phyloP scores from a whole-genome alignment of 2,888 invertebrate genomes.

The Ferdinandea cuprea region DNA sequence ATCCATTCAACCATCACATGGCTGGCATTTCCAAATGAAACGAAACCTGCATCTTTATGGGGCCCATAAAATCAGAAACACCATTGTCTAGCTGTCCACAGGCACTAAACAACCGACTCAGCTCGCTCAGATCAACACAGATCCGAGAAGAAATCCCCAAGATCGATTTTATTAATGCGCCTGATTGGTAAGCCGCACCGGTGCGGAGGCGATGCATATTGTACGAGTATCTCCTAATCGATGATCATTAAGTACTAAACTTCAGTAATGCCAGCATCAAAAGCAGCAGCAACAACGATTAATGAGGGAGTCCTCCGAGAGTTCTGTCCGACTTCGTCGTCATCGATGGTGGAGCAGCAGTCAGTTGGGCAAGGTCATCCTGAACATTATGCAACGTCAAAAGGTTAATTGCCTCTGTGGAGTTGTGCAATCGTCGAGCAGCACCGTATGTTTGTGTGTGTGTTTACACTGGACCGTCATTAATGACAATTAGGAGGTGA shows the following conservation, averaged over 20 bases:
- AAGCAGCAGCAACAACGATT: constrained; percentile 8
- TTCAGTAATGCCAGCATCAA: constrained; percentile 14
- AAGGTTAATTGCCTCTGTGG: constrained; percentile 69
- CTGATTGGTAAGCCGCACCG: too few species aligned
- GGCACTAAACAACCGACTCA: neutral
- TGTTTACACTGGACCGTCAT: constrained; percentile 54
- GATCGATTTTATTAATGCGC: constrained; percentile 68
- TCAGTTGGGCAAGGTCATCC: constrained; percentile 67
- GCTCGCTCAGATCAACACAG: constrained; percentile 58
- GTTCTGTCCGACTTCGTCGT: constrained; percentile 36
- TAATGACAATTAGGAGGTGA: constrained; percentile 74
- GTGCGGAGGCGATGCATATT: neutral
- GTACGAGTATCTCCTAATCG: constrained; percentile 28
- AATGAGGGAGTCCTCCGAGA: constrained; percentile 44
- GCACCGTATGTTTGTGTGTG: neutral
- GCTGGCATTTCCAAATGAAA: constrained; percentile 69
- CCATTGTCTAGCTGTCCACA: constrained; percentile 67
- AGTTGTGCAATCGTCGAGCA: constrained; percentile 55
- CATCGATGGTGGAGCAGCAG: constrained; percentile 53
- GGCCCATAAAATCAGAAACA: constrained; percentile 56
- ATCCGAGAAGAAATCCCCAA: constrained; percentile 29
- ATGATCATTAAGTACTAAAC: constrained; percentile 53
- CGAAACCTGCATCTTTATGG: constrained; percentile 60
- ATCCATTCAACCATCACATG: constrained; percentile 67
- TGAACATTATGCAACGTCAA: constrained; percentile 69